These are phyloP conservation scores for Galleria mellonella DNA, from an alignment of 1,140 invertebrate species.

Conservation along the genomic window DNA sequence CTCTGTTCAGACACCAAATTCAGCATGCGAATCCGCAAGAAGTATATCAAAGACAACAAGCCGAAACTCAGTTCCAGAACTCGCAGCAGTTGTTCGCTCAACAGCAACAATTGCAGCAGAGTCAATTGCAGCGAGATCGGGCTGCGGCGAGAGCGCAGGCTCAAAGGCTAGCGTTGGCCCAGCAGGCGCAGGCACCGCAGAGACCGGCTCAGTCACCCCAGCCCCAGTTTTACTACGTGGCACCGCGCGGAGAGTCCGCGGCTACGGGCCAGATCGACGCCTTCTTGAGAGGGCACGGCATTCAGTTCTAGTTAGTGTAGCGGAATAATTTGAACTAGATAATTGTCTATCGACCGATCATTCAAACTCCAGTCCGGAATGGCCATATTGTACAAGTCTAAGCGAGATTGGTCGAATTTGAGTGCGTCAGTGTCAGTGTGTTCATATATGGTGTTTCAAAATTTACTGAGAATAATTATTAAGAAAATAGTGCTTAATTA, in stretches of 20 bases:
- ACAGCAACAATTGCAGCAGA: constrained; percentile 79
- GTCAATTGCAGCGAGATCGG: constrained; percentile 68
- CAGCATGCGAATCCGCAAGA: constrained; percentile 77
- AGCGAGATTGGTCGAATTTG: constrained; percentile 25
- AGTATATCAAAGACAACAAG: constrained; percentile 82
- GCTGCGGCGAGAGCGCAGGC: constrained; percentile 66
- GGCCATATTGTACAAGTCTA: constrained; percentile 17
- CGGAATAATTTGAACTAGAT: constrained; percentile 35
- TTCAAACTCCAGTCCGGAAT: constrained; percentile 5
- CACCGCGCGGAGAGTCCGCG: constrained; percentile 71
- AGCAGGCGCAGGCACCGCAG: constrained; percentile 60
- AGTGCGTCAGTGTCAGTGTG: constrained; percentile 18
- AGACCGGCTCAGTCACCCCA: constrained; percentile 57
- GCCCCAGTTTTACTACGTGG: constrained; percentile 78
- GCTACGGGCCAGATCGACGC: constrained; percentile 85
- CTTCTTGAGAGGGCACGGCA: constrained; percentile 83
- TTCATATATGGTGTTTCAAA: background rate
- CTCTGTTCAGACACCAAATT: constrained; percentile 63
- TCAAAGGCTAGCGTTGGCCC: constrained; percentile 49
- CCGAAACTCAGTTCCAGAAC: constrained; percentile 79
- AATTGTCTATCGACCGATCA: constrained; percentile 25
- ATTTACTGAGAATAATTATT: constrained; percentile 10
- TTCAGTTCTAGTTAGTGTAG: constrained; percentile 74
- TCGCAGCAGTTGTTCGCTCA: constrained; percentile 84
- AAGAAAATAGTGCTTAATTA: too few relatives aligned